phyloP scores from a whole-genome alignment of 1,140 invertebrate species.

The Drosophila nigromelanica region DNA sequence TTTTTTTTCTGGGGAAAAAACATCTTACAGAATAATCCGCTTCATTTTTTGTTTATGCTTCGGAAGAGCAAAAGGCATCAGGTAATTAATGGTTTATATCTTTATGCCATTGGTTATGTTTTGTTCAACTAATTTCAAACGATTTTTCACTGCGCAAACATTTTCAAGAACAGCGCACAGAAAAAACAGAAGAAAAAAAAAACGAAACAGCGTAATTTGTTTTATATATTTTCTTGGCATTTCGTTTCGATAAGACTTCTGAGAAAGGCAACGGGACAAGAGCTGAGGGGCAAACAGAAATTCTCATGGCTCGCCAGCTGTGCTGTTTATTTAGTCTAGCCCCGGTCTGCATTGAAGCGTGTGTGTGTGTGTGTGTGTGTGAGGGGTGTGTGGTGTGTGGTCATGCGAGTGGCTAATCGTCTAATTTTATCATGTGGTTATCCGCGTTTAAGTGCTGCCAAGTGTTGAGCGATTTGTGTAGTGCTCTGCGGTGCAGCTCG shows the following conservation, averaged over 20 bases:
- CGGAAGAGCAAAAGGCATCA: conserved; percentile 42
- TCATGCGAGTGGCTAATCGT: conserved; percentile 65
- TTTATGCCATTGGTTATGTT: conserved; percentile 56
- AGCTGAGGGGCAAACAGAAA: conserved; percentile 16
- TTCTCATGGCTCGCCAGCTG: conserved; percentile 56
- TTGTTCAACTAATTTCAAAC: conserved; percentile 72
- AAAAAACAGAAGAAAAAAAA: not conserved
- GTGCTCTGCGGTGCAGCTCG: conserved; percentile 28
- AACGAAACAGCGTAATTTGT: conserved; percentile 29
- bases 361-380: conserved; percentile 22
- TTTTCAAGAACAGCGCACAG: conserved; percentile 44
- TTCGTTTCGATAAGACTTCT: conserved; percentile 19
- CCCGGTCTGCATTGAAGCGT: conserved; percentile 27
- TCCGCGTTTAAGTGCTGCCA: conserved; percentile 72
- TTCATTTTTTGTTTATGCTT: conserved; percentile 55
- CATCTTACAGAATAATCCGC: conserved; percentile 3
- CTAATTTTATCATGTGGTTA: conserved; percentile 81
- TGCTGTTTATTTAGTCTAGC: conserved; percentile 69
- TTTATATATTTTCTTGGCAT: conserved; percentile 35
- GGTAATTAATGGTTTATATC: conserved; percentile 70
- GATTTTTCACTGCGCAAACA: conserved; percentile 62
- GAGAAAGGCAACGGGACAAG: not conserved
- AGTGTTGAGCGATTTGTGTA: conserved; percentile 75
- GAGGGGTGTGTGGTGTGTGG: conserved; percentile 41
- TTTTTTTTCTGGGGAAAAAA: conserved; percentile 2